phyloP scores from a whole-genome alignment of 2,888 invertebrate genomes.

The Micoletzkya japonica region DNA sequence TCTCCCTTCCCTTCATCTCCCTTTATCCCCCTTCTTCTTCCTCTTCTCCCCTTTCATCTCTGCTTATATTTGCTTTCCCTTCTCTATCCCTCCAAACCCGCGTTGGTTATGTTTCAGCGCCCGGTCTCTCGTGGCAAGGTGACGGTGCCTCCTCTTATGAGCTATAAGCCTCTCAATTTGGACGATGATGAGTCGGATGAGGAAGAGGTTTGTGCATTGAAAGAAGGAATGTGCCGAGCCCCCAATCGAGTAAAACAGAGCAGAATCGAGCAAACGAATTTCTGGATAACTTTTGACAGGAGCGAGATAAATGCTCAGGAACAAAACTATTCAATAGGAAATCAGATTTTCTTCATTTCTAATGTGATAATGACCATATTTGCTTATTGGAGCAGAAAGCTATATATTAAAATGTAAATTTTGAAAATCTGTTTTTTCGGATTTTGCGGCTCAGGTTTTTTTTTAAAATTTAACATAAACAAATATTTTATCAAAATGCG shows the following conservation, averaged over 20 bases:
- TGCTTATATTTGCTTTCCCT: no score
- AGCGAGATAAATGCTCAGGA: no score
- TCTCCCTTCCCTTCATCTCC: not conserved
- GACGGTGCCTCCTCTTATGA: constrained; percentile 3
- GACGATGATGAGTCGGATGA: constrained; percentile 22
- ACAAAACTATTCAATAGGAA: not conserved
- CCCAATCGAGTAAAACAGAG: no score
- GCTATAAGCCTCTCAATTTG: constrained; percentile 3
- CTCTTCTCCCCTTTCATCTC: constrained; percentile 3
- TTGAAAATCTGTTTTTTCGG: no score
- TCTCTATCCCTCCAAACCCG: not conserved
- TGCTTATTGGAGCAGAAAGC: no score
- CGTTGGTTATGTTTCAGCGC: not conserved
- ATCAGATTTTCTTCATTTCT: not conserved
- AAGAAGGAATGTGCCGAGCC: no score
- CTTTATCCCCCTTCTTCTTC: not conserved
- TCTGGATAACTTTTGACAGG: no score
- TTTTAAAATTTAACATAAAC: no score
- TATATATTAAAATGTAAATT: no score
- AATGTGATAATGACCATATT: not conserved
- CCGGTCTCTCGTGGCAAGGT: constrained; percentile 11
- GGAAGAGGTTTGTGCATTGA: constrained; percentile 27
- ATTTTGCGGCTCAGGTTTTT: no score
- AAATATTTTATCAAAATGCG: no score
- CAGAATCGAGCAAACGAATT: no score